Conservation (phyloP, 2,888 invertebrate genomes). For the Liopterus haemorrhoidalis region DNA sequence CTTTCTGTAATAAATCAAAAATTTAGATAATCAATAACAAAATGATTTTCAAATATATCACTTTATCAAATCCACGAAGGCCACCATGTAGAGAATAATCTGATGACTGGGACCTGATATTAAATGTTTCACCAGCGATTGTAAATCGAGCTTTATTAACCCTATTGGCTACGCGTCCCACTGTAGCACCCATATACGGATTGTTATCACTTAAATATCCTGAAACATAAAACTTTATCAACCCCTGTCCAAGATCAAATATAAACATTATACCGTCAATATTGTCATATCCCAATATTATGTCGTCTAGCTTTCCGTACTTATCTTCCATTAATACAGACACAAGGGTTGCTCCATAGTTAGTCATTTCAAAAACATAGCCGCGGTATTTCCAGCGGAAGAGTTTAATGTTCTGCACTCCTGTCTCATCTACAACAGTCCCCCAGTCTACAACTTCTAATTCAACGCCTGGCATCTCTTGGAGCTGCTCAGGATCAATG, state of each 20-base stretch:
- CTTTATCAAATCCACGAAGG: conserved; percentile 73
- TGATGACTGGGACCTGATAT: conserved; percentile 66
- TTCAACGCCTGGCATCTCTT: conserved; percentile 31
- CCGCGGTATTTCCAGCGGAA: no score
- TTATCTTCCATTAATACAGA: conserved; percentile 72
- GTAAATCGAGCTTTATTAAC: conserved; percentile 66
- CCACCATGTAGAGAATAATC: conserved; percentile 80
- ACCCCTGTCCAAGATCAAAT: not conserved
- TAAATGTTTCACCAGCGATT: conserved; percentile 61
- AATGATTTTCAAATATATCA: conserved; percentile 33
- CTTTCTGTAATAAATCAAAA: not conserved
- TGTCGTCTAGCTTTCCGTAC: conserved; percentile 65
- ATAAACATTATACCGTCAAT: conserved; percentile 72
- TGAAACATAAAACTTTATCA: conserved; percentile 37
- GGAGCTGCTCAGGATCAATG: no score
- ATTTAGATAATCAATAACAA: conserved; percentile 2
- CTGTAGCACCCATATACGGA: conserved; percentile 81
- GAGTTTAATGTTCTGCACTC: no score
- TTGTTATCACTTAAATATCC: conserved; percentile 63
- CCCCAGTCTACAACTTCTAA: conserved; percentile 43
- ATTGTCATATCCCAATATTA: conserved; percentile 77
- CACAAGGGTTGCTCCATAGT: conserved; percentile 82
- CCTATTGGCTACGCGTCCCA: conserved; percentile 82
- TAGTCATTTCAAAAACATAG: conserved; percentile 68
- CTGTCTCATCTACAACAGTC: conserved; percentile 38